Base-by-base conservation (phyloP, 2,888 invertebrate genomes). In the Phaedon cochleariae region DNA sequence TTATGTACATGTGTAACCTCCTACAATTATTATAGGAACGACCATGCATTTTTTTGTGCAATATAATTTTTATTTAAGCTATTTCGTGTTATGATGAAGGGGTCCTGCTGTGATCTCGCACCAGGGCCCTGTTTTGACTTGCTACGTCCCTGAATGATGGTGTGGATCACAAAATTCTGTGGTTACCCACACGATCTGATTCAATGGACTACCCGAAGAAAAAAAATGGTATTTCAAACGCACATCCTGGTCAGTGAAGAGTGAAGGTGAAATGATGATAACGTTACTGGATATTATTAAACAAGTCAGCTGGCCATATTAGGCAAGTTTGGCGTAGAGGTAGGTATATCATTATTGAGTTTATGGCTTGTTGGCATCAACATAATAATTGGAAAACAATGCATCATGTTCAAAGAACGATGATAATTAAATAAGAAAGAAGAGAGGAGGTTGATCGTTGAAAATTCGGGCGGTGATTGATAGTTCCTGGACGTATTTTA, bases 171-270 rank as follows among this genome's bases (percentile, higher is more conserved):
- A n/a, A n/a, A n/a, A n/a, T n/a, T n/a, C n/a, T n/a, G n/a, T n/a
- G n/a, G n/a, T n/a, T n/a, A n/a, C n/a, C n/a, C n/a, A n/a, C n/a
- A n/a, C n/a, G n/a, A n/a, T n/a, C n/a, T n/a, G n/a, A 18, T 20
- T 20, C 53, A 34, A 15, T 53, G 31, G n/a, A n/a, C n/a, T n/a
- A n/a, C n/a, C n/a, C n/a, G n/a, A n/a, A n/a, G n/a, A n/a, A n/a
- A n/a, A n/a, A n/a, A 21, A 55, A 55, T 55, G 20, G 41, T 20
- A 37, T 22, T n/a, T 45, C 41, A 46, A 26, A 26, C 15, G 21
- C 5, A 45, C 26, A 29, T 57, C 57, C 57, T 57, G 45, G 45
- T 46, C 22, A 22, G 2, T 46, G 57, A 57, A 57, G 45, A 22
- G 2, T 46, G 57, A 57, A 57, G 45, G 57, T 45, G 57, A 57